Base-by-base conservation (phyloP, 2,888 invertebrate genomes). In the Monochamus alternatus region DNA sequence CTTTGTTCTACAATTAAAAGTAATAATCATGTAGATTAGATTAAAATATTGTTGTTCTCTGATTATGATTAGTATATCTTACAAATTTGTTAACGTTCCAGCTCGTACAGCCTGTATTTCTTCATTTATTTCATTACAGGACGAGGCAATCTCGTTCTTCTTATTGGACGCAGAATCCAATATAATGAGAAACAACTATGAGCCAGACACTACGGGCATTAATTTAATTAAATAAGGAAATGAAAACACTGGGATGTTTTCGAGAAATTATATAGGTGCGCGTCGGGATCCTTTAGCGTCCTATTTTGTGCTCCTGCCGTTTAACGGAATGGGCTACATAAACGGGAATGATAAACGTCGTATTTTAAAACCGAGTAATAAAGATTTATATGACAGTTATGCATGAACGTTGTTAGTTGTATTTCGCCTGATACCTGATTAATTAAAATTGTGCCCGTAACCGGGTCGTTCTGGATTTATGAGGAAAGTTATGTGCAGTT, bases 181-280 rank as follows among this genome's bases (percentile, higher is more conserved):
- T 55, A 14, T 14, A 22, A n/a, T 38, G 38, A 38, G 38, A 38
- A 38, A 38, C 38, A 38, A 38, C 38, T 55, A 55, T 7, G 55
- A n/a, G 55, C 55, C 22, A 55, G 55, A 55, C 55, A 55, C n/a
- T 55, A 14, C n/a, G 55, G 14, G n/a, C 55, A 55, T 55, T 55
- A 55, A 32, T 70, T 72, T 64, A 72, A 72, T 72, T 72, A 62
- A 71, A 62, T 72, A 31, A 64, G 55, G 62, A 72, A 64, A 52
- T 64, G 32, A 64, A 72, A 63, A 55, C 51, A 38, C 51, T 3
- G 43, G 5, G 58, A 72, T 58, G 43, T 62, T 58, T 52, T 38
- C 64, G 43, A 44, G 52, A 38, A 52, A 60, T 58, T 55, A 58
- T 51, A 30, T 60, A 62, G 38, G 55, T 55, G 62, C 31, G 59